Percentiles rank a stretch among this genome's conserved stretches.
These are phyloP conservation scores for Motacilla tschutschensis DNA, from an alignment of 2,113 vertebrate genomes.

Conservation along the genomic window DNA sequence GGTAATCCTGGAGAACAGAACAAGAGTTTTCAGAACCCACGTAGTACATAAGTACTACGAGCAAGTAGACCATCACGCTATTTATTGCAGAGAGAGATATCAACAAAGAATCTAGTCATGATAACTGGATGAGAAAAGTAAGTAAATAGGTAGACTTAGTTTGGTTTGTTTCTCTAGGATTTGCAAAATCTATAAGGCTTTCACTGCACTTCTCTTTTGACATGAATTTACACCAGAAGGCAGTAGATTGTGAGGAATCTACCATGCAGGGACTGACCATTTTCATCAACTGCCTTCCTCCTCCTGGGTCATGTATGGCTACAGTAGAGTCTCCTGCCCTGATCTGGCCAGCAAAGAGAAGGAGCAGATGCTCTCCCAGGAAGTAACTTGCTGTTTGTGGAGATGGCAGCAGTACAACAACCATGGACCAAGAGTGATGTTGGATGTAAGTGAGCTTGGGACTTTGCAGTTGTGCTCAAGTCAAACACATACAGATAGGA, in stretches of 20 bases:
- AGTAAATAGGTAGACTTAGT: too few relatives aligned
- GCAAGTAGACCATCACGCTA: not conserved
- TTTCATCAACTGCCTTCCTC: not conserved
- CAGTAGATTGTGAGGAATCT: not conserved
- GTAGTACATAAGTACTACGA: not conserved
- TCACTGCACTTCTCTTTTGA: not conserved
- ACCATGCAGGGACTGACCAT: not conserved
- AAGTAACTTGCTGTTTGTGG: not conserved
- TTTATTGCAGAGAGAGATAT: not conserved
- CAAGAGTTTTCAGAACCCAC: not conserved
- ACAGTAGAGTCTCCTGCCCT: not conserved
- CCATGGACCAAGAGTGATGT: not conserved
- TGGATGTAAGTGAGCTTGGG: not conserved
- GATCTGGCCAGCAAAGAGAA: not conserved
- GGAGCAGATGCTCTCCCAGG: not conserved
- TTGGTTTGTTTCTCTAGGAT: not conserved
- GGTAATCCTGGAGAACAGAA: not conserved
- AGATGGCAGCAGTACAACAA: not conserved
- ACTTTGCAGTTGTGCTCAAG: rapidly evolving
- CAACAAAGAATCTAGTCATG: not conserved
- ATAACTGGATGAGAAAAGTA: not conserved
- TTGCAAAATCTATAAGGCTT: not conserved
- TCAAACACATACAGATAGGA: not conserved
- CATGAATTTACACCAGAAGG: not conserved
- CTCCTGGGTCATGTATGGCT: not conserved